These are phyloP conservation scores for Dinomys branickii DNA, from an alignment of 2,113 vertebrate species.

Conservation along the genomic window DNA sequence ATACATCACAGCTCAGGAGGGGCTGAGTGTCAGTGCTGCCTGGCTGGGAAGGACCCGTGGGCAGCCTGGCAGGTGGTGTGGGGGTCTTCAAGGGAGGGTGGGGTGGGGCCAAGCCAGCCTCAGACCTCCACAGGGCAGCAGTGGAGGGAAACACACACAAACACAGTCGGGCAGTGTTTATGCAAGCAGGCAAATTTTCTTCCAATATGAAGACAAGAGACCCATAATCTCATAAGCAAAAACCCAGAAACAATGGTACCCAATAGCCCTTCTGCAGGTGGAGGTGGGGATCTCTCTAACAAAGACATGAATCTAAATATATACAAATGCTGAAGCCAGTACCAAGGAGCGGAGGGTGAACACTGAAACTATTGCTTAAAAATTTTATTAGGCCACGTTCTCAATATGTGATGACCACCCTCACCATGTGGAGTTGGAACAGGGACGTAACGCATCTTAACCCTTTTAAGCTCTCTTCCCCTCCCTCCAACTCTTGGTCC, in stretches of 20 bases:
- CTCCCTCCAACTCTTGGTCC: neutral
- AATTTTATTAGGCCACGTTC: neutral
- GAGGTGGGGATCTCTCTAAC: neutral
- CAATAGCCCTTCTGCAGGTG: neutral
- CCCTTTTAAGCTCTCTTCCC: neutral
- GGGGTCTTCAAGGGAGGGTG: accelerated
- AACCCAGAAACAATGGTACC: too few species aligned
- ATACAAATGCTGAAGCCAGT: neutral
- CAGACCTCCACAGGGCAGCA: neutral
- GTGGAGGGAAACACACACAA: neutral
- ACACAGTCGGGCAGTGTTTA: accelerated
- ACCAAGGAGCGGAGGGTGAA: accelerated
- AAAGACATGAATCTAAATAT: neutral
- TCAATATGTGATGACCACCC: neutral
- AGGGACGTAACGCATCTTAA: neutral
- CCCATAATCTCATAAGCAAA: neutral
- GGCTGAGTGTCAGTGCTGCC: neutral
- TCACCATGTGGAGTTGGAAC: accelerated
- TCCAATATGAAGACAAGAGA: neutral
- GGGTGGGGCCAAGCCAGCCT: accelerated
- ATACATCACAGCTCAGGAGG: too few species aligned
- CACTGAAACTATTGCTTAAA: neutral
- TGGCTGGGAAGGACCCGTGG: neutral
- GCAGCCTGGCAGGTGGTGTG: accelerated
- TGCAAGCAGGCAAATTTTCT: neutral